Evolutionary conservation across 1,140 invertebrate species (phyloP).

Genomic region (Drosophila aff.): DNA sequence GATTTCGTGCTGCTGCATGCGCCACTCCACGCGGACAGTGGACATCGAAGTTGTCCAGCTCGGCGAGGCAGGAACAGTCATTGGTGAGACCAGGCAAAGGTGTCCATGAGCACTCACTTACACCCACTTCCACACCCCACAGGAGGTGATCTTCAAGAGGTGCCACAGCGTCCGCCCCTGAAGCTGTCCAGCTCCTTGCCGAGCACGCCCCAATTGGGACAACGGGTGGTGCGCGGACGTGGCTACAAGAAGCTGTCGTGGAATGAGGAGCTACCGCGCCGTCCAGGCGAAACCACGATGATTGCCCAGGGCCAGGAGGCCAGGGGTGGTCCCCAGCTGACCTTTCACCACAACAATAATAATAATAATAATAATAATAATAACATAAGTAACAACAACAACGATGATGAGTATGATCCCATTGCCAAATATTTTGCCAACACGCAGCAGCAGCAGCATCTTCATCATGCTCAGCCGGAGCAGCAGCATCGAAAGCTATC

Average conservation of each 20-base stretch:
- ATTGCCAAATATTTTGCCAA: constrained; percentile 51
- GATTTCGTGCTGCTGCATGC: constrained; percentile 50
- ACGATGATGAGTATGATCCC: constrained; percentile 55
- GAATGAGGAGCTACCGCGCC: constrained; percentile 30
- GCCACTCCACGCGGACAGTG: constrained; percentile 41
- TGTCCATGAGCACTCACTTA: not conserved
- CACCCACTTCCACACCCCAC: constrained; percentile 6
- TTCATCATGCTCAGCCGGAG: constrained; percentile 18
- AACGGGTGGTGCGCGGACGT: constrained; percentile 43
- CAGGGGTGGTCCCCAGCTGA: constrained; percentile 30
- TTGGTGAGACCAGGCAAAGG: constrained; percentile 7
- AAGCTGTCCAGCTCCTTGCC: constrained; percentile 65
- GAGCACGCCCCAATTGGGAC: constrained; percentile 61
- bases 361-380: constrained; percentile 38
- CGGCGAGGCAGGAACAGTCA: constrained; percentile 3
- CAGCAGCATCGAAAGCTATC: constrained; percentile 51
- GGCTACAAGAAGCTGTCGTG: constrained; percentile 61
- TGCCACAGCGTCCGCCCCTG: constrained; percentile 13
- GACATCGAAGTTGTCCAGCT: constrained; percentile 29
- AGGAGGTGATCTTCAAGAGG: constrained; percentile 16
- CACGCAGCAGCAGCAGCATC: constrained; percentile 30
- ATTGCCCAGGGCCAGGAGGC: constrained; percentile 43
- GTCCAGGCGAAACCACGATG: constrained; percentile 22
- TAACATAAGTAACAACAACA: constrained; percentile 35
- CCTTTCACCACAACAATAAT: constrained; percentile 33